Conservation (phyloP, 2,113 vertebrate species). For the Pollimyrus isidori region DNA sequence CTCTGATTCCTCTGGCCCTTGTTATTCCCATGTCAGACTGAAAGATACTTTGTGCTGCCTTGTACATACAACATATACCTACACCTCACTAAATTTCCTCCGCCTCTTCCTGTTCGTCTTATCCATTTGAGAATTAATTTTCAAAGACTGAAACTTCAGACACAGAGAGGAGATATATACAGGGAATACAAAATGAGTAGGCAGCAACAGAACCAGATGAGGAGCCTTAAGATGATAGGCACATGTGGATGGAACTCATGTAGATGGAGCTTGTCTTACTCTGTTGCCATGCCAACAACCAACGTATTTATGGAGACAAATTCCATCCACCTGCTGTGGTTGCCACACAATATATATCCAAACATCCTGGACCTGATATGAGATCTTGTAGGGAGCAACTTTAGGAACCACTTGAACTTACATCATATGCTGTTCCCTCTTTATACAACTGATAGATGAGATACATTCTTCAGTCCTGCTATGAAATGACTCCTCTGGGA, state of each 20-base stretch:
- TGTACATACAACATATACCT: neutral
- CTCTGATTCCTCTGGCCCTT: neutral
- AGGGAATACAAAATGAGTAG: neutral
- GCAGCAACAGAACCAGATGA: neutral
- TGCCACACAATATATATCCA: neutral
- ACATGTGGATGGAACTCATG: neutral
- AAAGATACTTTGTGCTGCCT: neutral
- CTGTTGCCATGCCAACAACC: slow-evolving; percentile 11
- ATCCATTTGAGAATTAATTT: neutral
- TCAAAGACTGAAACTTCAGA: neutral
- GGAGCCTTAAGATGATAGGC: neutral
- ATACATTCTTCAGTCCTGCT: neutral
- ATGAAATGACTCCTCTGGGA: neutral
- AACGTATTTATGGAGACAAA: neutral
- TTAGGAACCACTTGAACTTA: neutral
- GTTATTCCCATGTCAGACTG: neutral
- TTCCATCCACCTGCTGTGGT: neutral
- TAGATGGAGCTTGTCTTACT: neutral
- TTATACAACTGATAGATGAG: neutral
- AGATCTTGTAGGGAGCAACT: neutral
- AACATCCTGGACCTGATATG: neutral
- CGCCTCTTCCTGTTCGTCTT: neutral
- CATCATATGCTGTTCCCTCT: neutral
- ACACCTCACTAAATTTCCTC: neutral
- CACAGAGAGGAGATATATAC: neutral